Evolutionary conservation across 2,113 vertebrate species (phyloP).

Genomic region (Ictidomys tridecemlineatus): DNA sequence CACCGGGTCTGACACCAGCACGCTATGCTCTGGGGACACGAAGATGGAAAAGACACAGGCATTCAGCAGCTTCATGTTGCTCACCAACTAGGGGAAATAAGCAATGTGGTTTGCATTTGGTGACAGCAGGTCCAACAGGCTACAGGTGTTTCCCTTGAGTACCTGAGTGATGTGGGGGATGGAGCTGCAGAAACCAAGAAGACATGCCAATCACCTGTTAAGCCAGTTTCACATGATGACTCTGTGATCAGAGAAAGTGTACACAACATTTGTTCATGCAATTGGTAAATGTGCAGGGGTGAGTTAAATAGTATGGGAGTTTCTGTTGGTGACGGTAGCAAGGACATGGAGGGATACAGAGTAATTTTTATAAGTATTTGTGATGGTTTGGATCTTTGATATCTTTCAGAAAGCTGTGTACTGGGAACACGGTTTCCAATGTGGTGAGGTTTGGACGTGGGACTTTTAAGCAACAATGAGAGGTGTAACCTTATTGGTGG

Average conservation of each 20-base stretch:
- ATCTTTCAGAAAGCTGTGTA: too few relatives aligned
- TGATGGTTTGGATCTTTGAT: too few relatives aligned
- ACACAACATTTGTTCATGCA: not conserved
- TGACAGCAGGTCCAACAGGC: not conserved
- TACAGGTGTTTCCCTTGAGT: not conserved
- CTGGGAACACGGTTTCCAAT: too few relatives aligned
- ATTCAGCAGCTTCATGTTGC: not conserved
- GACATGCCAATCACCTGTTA: not conserved
- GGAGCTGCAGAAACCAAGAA: not conserved
- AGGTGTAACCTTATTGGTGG: too few relatives aligned
- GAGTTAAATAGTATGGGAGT: not conserved
- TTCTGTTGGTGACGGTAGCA: not conserved
- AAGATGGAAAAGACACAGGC: not conserved
- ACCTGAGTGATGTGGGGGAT: not conserved
- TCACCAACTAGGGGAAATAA: not conserved
- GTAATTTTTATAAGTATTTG: too few relatives aligned
- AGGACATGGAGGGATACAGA: not conserved
- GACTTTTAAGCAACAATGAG: too few relatives aligned
- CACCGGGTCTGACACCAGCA: not conserved
- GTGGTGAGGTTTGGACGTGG: too few relatives aligned
- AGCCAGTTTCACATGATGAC: not conserved
- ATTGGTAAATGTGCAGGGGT: too few relatives aligned
- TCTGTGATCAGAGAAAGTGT: not conserved
- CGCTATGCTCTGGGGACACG: not conserved
- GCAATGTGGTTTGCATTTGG: not conserved